phyloP scores from a whole-genome alignment of 2,113 vertebrate species.

The Brienomyrus brachyistius region DNA sequence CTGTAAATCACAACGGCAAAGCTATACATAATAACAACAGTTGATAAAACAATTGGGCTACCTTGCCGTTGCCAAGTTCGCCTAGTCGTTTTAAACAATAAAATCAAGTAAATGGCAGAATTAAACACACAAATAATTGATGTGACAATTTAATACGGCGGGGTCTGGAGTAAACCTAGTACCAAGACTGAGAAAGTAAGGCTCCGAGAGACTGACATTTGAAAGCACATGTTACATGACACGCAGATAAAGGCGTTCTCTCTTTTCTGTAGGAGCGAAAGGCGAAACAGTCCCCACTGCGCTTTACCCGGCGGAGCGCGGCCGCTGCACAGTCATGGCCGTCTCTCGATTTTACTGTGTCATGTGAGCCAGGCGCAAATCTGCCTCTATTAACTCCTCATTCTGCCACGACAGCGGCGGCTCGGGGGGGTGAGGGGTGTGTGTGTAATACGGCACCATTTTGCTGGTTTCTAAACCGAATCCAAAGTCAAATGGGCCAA shows the following conservation, averaged over 20 bases:
- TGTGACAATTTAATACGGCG: background rate
- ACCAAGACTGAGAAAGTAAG: background rate
- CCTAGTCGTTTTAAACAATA: background rate
- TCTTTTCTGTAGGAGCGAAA: constrained; percentile 17
- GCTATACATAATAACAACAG: background rate
- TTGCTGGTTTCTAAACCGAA: background rate
- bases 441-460: background rate
- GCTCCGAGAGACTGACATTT: background rate
- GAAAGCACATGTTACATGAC: background rate
- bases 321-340: constrained; percentile 55
- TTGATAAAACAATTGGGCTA: background rate
- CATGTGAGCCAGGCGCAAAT: constrained; percentile 37
- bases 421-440: background rate
- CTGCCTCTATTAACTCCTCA: background rate
- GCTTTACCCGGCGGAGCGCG: constrained; percentile 40
- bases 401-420: background rate
- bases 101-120: background rate
- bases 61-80: background rate
- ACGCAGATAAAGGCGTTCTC: background rate
- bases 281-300: constrained; percentile 27
- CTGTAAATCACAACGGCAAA: constrained; percentile 7
- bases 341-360: constrained; percentile 60
- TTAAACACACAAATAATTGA: background rate
- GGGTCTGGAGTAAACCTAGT: background rate
- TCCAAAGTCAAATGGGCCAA: background rate